Evolutionary conservation across 2,113 vertebrate species (phyloP), one percentile per base, ranked within the genome.

Genomic region (Emberiza fucata): DNA sequence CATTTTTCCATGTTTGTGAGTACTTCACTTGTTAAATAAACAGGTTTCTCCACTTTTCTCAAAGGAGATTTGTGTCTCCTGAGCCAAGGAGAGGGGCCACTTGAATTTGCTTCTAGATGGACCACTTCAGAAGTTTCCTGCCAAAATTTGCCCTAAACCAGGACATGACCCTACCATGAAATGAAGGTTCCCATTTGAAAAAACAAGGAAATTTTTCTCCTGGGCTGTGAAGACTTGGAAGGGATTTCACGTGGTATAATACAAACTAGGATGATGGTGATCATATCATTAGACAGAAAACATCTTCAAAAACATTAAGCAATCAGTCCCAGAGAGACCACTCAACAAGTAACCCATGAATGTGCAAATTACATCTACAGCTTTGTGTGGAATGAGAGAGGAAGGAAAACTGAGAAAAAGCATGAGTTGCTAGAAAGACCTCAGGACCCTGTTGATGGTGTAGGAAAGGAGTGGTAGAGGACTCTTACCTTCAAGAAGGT

Each of bases 221-320:
- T 37, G 25, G 13, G 6, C 8, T 80, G 7, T 40, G 39, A 17
- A 57, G 22, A 15, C 6, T 42, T 81, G 28, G n/a, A 23, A 86
- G 20, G 37, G 47, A 9, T 57, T 40, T 65, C 39, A 39, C 8
- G 6, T 8, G 14, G 5, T 33, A 24, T 65, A 28, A 48, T 27
- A 44, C 0, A 10, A 40, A 33, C 37, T 61, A 59, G 53, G 27
- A 33, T 0, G 0, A 60, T 0, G 0, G 47, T 12, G 13, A 48
- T 50, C 80, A 39, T 7, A 73, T 81, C 37, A 48, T 63, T 63
- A 83, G 40, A 73, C n/a, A 77, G 50, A 50, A 78, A 87, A 86
- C 73, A 37, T n/a, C 22, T 81, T 72, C 64, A 75, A 60, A 66
- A 65, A 79, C 47, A 59, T 71, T 18, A 77, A 73, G 61, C 25